Percentiles rank a stretch among this genome's conserved stretches.
Conservation (phyloP, 1,140 invertebrate genomes). For the Nymphalis io region DNA sequence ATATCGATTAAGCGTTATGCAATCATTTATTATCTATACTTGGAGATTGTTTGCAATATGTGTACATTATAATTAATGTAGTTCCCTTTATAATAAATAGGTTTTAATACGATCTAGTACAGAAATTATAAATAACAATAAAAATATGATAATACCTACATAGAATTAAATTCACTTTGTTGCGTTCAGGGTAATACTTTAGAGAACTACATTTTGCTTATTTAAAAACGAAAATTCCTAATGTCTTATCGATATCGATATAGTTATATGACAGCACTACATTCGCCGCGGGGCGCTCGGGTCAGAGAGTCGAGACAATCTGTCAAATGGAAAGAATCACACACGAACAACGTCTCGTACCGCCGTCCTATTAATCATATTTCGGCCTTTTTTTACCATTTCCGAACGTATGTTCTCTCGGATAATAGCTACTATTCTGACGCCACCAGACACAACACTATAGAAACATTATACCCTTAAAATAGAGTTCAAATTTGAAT, state of each 20-base stretch:
- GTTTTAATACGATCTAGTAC: no score
- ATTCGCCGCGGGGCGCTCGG: slow-evolving; percentile 71
- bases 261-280: slow-evolving; percentile 66
- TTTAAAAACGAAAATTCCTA: no score
- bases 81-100: no score
- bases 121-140: no score
- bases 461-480: slow-evolving; percentile 12
- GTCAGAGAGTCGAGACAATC: slow-evolving; percentile 78
- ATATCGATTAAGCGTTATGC: slow-evolving; percentile 46
- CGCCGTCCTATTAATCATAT: slow-evolving; percentile 78
- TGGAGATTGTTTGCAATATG: no score
- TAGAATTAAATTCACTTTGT: no score
- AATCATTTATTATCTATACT: background rate
- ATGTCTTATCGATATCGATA: slow-evolving; percentile 50
- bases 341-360: slow-evolving; percentile 60
- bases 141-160: no score
- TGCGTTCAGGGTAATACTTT: no score
- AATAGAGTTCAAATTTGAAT: slow-evolving; percentile 42
- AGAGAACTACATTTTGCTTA: no score
- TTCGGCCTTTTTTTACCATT: slow-evolving; percentile 76
- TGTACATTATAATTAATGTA: no score
- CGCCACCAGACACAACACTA: slow-evolving; percentile 48
- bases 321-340: slow-evolving; percentile 79
- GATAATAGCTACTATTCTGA: slow-evolving; percentile 75
- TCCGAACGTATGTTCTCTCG: slow-evolving; percentile 73